Evolutionary conservation across 2,888 invertebrate species (phyloP).

Genomic region (Hermaeophaga mercurialis): DNA sequence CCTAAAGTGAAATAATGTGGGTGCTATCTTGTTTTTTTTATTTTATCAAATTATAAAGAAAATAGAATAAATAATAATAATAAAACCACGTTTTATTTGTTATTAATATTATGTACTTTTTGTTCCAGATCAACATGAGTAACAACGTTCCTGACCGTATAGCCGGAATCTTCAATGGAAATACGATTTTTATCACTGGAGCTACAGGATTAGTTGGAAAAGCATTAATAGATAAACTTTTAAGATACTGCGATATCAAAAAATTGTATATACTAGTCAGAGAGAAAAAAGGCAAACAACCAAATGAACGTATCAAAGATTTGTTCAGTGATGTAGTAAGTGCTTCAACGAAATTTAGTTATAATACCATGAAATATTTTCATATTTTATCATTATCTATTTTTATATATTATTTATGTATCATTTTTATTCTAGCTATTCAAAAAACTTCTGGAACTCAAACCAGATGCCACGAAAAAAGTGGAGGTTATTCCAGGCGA

Average conservation of each 20-base stretch:
- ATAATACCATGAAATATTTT: too few relatives aligned
- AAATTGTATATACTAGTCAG: slow-evolving; percentile 55
- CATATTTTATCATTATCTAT: too few relatives aligned
- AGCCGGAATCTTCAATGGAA: slow-evolving; percentile 43
- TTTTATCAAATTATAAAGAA: too few relatives aligned
- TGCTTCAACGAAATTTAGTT: too few relatives aligned
- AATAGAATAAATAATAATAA: too few relatives aligned
- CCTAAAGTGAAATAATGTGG: too few relatives aligned
- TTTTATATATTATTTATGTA: too few relatives aligned
- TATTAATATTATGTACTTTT: too few relatives aligned
- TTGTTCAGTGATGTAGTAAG: slow-evolving; percentile 50
- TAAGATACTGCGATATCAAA: slow-evolving; percentile 54
- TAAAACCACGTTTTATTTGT: too few relatives aligned
- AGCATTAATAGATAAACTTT: slow-evolving; percentile 56
- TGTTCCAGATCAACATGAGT: slow-evolving; percentile 3
- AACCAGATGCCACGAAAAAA: slow-evolving; percentile 62
- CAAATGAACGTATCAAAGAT: slow-evolving; percentile 53
- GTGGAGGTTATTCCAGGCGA: slow-evolving; percentile 62
- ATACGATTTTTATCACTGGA: slow-evolving; percentile 56
- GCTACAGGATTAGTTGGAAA: slow-evolving; percentile 59
- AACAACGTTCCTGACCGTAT: slow-evolving; percentile 37
- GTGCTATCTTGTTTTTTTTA: too few relatives aligned
- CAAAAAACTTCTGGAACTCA: slow-evolving; percentile 68
- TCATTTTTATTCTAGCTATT: slow-evolving; percentile 68
- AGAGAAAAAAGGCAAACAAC: slow-evolving; percentile 52